These are phyloP conservation scores for Drosophila neonasuta DNA, from an alignment of 2,888 invertebrate genomes.

Conservation along the genomic window DNA sequence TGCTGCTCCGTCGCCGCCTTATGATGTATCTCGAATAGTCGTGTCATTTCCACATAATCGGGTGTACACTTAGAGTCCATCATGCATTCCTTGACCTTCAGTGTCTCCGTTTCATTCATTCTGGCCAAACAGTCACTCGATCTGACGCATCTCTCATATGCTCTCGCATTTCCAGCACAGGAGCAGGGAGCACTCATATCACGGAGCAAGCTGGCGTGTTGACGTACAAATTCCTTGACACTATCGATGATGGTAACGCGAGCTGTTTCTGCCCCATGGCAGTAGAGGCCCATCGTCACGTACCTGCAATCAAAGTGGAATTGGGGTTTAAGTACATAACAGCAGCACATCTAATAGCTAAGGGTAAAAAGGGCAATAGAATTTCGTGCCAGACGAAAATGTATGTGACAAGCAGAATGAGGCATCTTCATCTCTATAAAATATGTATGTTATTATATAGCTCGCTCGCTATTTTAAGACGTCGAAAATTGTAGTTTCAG, in stretches of 20 bases:
- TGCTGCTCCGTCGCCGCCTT: constrained; percentile 82
- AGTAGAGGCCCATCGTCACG: constrained; percentile 88
- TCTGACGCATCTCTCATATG: constrained; percentile 73
- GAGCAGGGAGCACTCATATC: constrained; percentile 78
- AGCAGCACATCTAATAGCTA: background rate
- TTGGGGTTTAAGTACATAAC: constrained; percentile 1
- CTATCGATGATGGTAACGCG: constrained; percentile 80
- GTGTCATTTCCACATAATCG: constrained; percentile 76
- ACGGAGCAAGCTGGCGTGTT: constrained; percentile 70
- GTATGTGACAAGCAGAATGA: background rate
- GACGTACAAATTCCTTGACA: constrained; percentile 81
- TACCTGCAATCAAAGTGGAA: constrained; percentile 70
- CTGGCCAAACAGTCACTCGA: constrained; percentile 83
- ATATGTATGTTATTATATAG: background rate
- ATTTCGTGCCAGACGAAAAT: background rate
- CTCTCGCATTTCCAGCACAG: constrained; percentile 66
- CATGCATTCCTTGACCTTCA: constrained; percentile 80
- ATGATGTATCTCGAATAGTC: constrained; percentile 80
- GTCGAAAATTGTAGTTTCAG: too few species aligned
- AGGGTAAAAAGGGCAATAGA: background rate
- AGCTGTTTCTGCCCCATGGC: constrained; percentile 84
- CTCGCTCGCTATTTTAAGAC: too few species aligned
- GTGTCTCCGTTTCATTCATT: constrained; percentile 80
- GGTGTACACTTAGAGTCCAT: constrained; percentile 81
- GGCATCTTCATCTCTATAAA: constrained; percentile 1